Base-by-base conservation (phyloP, 2,888 invertebrate genomes). In the Netelia inedita region DNA sequence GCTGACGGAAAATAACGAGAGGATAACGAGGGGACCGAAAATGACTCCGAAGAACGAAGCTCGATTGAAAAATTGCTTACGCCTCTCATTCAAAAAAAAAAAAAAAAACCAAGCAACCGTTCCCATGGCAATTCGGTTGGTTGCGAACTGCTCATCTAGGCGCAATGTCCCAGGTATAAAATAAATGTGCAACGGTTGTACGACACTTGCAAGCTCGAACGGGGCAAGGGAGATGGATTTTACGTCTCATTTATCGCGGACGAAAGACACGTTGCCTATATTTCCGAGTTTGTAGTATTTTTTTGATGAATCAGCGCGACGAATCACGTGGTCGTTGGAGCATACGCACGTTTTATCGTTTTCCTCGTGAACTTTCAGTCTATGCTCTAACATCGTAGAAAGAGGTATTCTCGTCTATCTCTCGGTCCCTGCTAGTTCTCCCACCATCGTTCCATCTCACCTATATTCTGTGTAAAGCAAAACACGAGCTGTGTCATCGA, bases 281-380 rank as follows among this genome's bases (percentile, higher is more conserved):
- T 50, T 69, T 53, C 68, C 68, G 68, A 53, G 50, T 69, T 23
- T 14, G 50, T 50, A 21, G 23, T 71, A 19, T 10, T 43, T 43
- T 43, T 46, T 74, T 68, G 81, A 81, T 81, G 81, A 81, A 63
- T 81, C 74, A 74, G 43, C 66, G 73, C 10, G 14, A 9, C 41
- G 28, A 59, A 50, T 23, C 82, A 82, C 78, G 81, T 72, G 76
- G 59, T 46, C 50, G 65, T 41, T 43, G 5, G 21, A 53, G 23
- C 46, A 41, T 14, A 5, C 57, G 59, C 21, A 69, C 23, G 11
- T 65, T 46, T 53, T 19, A 53, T 72, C 23, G n/a, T 19, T 43
- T 79, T 76, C 74, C 63, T 75, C 57, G 28, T 75, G 68, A 10
- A 50, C 2, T 21, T n/a, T 59, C 72, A 81, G 76, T 80, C 76